These are phyloP conservation scores for Ameiurus melas DNA, from an alignment of 2,113 vertebrate genomes.

Conservation along the genomic window DNA sequence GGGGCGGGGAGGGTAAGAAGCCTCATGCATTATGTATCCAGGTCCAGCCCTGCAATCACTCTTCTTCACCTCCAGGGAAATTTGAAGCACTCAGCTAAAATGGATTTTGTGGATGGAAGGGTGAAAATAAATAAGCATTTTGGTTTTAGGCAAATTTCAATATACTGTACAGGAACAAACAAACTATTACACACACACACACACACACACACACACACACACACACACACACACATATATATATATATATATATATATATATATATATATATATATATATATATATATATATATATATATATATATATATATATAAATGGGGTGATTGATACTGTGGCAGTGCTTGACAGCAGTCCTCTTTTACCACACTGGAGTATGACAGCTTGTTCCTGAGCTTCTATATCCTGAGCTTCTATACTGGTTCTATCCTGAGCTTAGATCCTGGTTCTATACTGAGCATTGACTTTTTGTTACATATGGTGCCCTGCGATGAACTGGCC, in stretches of 20 bases:
- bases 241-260: background rate
- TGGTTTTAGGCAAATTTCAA: conserved; percentile 42
- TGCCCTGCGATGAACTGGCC: background rate
- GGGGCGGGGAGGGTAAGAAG: conserved; percentile 37
- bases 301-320: no score
- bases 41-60: conserved; percentile 52
- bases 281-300: background rate
- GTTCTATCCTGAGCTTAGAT: no score
- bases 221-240: no score
- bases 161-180: conserved; percentile 19
- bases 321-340: background rate
- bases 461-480: no score
- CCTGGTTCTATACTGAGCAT: no score
- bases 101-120: conserved; percentile 41
- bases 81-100: conserved; percentile 52
- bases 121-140: conserved; percentile 51
- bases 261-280: background rate
- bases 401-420: no score
- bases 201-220: no score
- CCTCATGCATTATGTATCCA: conserved; percentile 54
- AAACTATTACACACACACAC: no score
- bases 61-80: conserved; percentile 46
- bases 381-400: no score
- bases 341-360: background rate
- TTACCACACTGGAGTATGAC: no score